phyloP scores from a whole-genome alignment of 2,113 vertebrate species.

The Nansenia antarctica region DNA sequence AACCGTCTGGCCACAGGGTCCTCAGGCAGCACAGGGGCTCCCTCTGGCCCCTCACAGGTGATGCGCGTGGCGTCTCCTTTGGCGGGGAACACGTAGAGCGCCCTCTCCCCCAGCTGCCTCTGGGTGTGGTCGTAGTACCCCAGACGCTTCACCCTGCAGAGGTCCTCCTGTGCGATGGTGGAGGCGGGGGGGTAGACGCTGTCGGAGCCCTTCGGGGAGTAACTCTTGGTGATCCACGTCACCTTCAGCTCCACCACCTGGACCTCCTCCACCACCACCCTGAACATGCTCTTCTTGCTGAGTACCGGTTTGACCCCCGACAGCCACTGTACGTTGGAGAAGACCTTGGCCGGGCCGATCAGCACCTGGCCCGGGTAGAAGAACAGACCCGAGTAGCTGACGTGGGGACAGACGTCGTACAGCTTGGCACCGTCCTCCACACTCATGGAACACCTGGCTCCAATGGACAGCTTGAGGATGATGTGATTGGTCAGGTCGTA shows the following conservation, averaged over 20 bases:
- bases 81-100: conserved; percentile 92
- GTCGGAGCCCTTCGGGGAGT: conserved; percentile 93
- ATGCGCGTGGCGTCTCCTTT: conserved; percentile 92
- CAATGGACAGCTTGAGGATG: conserved; percentile 95
- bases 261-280: conserved; percentile 97
- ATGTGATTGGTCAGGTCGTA: conserved; percentile 98
- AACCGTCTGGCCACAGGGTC: conserved; percentile 88
- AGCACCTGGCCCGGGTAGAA: conserved; percentile 98
- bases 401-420: conserved; percentile 94
- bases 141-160: conserved; percentile 92
- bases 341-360: conserved; percentile 95
- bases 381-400: conserved; percentile 97
- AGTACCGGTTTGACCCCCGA: conserved; percentile 96
- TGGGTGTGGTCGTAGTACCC: conserved; percentile 98
- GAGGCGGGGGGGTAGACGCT: conserved; percentile 93
- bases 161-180: conserved; percentile 90
- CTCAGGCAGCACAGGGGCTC: conserved; percentile 86
- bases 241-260: conserved; percentile 95
- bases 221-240: conserved; percentile 99
- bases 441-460: conserved; percentile 98
- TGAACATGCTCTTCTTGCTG: conserved; percentile 97
- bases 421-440: conserved; percentile 97
- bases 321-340: conserved; percentile 96
- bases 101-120: conserved; percentile 92
- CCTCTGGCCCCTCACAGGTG: conserved; percentile 92